Evolutionary conservation across 2,888 invertebrate genomes (phyloP).

Genomic region (Anthophora plumipes): DNA sequence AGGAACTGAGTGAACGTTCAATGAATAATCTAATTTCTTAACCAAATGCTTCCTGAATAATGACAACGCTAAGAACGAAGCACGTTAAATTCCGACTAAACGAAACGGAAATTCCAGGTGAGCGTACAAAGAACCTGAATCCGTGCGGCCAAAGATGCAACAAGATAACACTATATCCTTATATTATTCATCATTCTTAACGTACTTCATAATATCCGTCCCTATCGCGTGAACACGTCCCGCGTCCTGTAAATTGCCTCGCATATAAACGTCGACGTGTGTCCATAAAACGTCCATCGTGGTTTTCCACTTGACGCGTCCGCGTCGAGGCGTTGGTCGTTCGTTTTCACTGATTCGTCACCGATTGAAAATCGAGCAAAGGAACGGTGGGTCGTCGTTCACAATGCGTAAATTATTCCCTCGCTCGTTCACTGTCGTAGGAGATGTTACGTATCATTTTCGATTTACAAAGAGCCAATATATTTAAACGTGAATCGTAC

Average conservation of each 20-base stretch:
- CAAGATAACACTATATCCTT: neutral
- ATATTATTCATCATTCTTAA: neutral
- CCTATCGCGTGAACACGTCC: neutral
- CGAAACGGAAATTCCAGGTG: neutral
- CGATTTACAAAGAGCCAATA: constrained; percentile 8
- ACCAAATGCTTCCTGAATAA: too few species aligned
- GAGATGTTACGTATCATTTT: too few species aligned
- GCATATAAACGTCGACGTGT: constrained; percentile 24
- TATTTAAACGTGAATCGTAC: constrained; percentile 19
- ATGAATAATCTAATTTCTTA: too few species aligned
- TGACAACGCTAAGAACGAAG: too few species aligned
- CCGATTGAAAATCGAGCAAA: constrained; percentile 8
- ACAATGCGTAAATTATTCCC: neutral
- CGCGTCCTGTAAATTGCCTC: constrained; percentile 20
- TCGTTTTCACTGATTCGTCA: neutral
- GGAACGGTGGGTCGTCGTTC: neutral
- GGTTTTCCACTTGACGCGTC: constrained; percentile 25
- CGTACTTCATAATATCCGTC: neutral
- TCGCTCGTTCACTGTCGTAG: neutral
- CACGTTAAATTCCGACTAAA: too few species aligned
- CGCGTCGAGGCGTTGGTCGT: neutral
- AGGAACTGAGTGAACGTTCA: too few species aligned
- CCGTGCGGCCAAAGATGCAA: neutral
- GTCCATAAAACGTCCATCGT: constrained; percentile 22
- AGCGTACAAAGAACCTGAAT: neutral